Conservation (phyloP, 1,140 invertebrate genomes). For the Hirudo medicinalis region DNA sequence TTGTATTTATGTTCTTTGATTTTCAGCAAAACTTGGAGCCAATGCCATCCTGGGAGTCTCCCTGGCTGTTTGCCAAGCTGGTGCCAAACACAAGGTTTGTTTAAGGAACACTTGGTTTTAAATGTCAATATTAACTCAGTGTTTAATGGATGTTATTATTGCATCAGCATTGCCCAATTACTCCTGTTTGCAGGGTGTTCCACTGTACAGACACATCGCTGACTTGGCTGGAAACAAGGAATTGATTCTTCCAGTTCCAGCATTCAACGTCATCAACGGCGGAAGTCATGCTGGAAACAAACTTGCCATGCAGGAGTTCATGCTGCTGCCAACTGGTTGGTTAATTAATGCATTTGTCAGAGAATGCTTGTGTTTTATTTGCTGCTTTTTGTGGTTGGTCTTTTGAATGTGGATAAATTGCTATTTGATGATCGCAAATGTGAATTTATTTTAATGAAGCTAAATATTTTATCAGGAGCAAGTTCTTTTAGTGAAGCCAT, state of each 20-base stretch:
- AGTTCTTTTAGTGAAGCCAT: constrained; percentile 86
- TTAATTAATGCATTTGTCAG: neutral
- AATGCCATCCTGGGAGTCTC: constrained; percentile 96
- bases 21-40: constrained; percentile 67
- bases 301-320: constrained; percentile 97
- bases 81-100: constrained; percentile 68
- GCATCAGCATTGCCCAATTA: too few relatives aligned
- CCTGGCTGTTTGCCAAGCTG: constrained; percentile 86
- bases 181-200: constrained; percentile 48
- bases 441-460: neutral
- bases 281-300: constrained; percentile 98
- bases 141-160: too few relatives aligned
- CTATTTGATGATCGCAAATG: neutral
- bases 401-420: neutral
- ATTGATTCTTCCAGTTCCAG: constrained; percentile 85
- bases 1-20: neutral
- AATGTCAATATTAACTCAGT: too few relatives aligned
- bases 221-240: constrained; percentile 79
- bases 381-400: neutral
- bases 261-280: constrained; percentile 98
- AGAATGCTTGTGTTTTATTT: neutral
- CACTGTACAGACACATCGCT: constrained; percentile 79
- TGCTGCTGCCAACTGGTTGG: constrained; percentile 72
- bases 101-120: too few relatives aligned
- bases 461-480: constrained; percentile 51